Evolutionary conservation across 1,140 invertebrate species (phyloP), one percentile per base, ranked within the genome.

Genomic region (Venturia canescens): DNA sequence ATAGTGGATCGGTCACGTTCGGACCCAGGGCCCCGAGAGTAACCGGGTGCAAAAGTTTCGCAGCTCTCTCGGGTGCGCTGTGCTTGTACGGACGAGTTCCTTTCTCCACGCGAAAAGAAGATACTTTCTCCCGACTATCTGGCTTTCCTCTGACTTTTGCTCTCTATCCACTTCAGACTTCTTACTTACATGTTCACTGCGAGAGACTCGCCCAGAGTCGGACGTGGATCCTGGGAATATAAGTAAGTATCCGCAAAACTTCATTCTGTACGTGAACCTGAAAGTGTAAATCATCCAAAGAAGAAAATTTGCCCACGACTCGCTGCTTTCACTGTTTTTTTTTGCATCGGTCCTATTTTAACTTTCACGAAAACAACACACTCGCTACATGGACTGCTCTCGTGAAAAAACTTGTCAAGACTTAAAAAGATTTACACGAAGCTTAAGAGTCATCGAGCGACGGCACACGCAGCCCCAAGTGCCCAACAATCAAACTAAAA

Each of bases 1-100:
- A 91, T 87, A 72, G 81, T 84, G 86, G 90, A 91, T 91, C 90
- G 90, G 90, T 91, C 90, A 91, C 90, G 89, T 91, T 88, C 84
- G 84, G 86, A 86, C 86, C 69, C 53, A 18, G 16, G 67, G 48
- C 48, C 75, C 75, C 57, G 21, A 86, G 87, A 85, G 87, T 86
- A 89, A 85, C 85, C 53, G 82, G 82, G 79, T 80, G 80, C 66
- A 83, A 89, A 89, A 89, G 84, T 90, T 89, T 87, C 84, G 60
- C 75, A 60, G 75, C 57, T 77, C 31, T 66, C 75, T 38, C 31
- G 53, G 18, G 48, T 18, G 26, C 27, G 23, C 6, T 82, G 82
- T 80, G 71, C 80, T 84, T 83, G 84, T 82, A 48, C 48, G 78
- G 84, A 84, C 84, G 63, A 82, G 71, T 83, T 80, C 80, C 23